Base-by-base conservation (phyloP, 2,113 vertebrate species). In the Rhynchomys soricoides region DNA sequence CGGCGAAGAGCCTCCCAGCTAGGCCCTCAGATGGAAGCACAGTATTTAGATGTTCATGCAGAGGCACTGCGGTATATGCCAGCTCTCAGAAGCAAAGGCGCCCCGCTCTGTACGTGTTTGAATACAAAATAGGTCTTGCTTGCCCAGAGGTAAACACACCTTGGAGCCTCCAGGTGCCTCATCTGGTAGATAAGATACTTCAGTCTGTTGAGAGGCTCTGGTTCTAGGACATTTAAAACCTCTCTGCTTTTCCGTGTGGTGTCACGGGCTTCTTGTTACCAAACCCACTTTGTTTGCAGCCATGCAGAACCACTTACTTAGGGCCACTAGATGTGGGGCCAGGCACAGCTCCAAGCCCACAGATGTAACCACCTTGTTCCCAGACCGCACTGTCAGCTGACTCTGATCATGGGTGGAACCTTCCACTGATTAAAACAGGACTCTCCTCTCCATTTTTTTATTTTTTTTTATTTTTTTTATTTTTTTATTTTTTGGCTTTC, bases 391-490 rank as follows among this genome's bases (percentile, higher is more conserved):
- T 95, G 75, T 86, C 83, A 95, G 96, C 90, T 79, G 95, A 55
- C 86, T 95, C 52, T 34, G 89, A 40, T 83, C 90, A 89, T 74
- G 92, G 81, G 92, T 89, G 93, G 91, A 97, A 78, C 74, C 92
- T 96, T n/a, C 75, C 77, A 87, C 95, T 95, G 93, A 92, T 96
- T 92, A 96, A 81, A 86, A 88, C 92, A 96, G 87, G 93, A 70
- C 92, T 59, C 82, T n/a, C n/a, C n/a, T n/a, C n/a, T n/a, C n/a
- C n/a, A n/a, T n/a, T n/a, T n/a, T n/a, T n/a, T n/a, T n/a, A n/a
- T n/a, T n/a, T n/a, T n/a, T n/a, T n/a, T n/a, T n/a, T n/a, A n/a
- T n/a, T n/a, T n/a, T n/a, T n/a, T n/a, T n/a, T n/a, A n/a, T n/a
- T n/a, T n/a, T n/a, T n/a, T n/a, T n/a, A n/a, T n/a, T n/a, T n/a